A percentile compares a stretch with the other conserved stretches of the same genome.
Evolutionary conservation across 2,888 invertebrate species (phyloP).

Genomic region (Callosobruchus maculatus): DNA sequence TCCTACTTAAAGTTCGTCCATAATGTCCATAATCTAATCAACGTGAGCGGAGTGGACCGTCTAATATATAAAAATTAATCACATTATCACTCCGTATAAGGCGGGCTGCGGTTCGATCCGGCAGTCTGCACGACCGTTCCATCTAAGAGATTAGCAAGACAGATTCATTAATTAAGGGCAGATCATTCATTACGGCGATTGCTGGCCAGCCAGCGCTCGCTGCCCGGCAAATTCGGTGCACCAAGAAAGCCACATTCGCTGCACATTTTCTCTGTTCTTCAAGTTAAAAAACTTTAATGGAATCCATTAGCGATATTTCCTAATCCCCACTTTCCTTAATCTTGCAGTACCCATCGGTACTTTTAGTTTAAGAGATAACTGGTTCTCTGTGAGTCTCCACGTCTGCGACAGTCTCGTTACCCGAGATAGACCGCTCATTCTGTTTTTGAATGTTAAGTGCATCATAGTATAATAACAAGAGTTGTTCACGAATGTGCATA

Average conservation of each 20-base stretch:
- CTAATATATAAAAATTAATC: constrained; percentile 49
- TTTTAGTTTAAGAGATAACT: background rate
- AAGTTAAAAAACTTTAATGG: constrained; percentile 20
- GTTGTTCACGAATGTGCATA: too few species aligned
- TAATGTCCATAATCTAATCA: background rate
- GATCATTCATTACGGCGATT: constrained; percentile 52
- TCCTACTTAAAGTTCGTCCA: background rate
- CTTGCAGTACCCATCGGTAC: background rate
- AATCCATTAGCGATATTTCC: constrained; percentile 17
- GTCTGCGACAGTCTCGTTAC: too few species aligned
- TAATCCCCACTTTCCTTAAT: background rate
- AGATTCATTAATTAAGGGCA: constrained; percentile 52
- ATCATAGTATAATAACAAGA: too few species aligned
- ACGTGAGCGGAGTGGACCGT: background rate
- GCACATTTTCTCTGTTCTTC: constrained; percentile 20
- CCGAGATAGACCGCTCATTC: too few species aligned
- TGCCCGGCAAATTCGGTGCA: constrained; percentile 16
- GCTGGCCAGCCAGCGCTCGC: constrained; percentile 24
- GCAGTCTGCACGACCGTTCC: constrained; percentile 46
- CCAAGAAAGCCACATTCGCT: constrained; percentile 13
- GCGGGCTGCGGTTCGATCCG: constrained; percentile 41
- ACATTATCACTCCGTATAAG: constrained; percentile 49
- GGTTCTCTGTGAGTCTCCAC: background rate
- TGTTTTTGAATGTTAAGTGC: too few species aligned
- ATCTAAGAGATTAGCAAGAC: constrained; percentile 53